phyloP scores from a whole-genome alignment of 2,113 vertebrate species.

The Myocastor coypus region DNA sequence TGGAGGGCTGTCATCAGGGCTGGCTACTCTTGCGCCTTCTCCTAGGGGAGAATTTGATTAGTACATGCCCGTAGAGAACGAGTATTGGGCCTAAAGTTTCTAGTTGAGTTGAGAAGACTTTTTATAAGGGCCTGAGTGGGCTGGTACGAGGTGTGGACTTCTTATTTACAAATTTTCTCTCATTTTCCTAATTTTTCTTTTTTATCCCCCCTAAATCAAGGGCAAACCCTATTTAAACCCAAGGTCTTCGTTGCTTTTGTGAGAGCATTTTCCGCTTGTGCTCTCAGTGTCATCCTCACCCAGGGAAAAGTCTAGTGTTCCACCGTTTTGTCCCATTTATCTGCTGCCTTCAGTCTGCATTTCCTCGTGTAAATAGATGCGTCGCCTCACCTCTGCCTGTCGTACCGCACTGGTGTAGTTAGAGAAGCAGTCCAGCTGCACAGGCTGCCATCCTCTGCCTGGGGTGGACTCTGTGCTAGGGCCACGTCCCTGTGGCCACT shows the following conservation, averaged over 20 bases:
- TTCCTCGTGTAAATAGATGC: background rate
- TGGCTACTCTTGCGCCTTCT: too few species aligned
- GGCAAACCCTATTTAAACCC: background rate
- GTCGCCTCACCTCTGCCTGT: background rate
- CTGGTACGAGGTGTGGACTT: too few species aligned
- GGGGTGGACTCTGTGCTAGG: background rate
- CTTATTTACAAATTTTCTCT: too few species aligned
- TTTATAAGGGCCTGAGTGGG: too few species aligned
- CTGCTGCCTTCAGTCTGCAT: background rate
- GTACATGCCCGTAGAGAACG: too few species aligned
- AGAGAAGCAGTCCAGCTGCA: background rate
- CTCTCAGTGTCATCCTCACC: background rate
- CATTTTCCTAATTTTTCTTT: too few species aligned
- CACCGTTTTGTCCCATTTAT: background rate
- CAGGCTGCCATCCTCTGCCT: background rate
- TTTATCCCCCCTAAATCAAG: conserved; percentile 9
- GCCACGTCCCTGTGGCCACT: background rate
- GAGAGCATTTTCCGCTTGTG: conserved; percentile 18
- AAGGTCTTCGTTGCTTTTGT: background rate
- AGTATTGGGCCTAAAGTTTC: too few species aligned
- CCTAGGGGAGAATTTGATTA: too few species aligned
- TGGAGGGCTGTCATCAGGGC: too few species aligned
- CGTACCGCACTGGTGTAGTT: background rate
- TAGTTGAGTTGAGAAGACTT: too few species aligned
- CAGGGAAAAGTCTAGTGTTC: background rate